Evolutionary conservation across 2,113 vertebrate species (phyloP).

Genomic region (Zapornia atra): DNA sequence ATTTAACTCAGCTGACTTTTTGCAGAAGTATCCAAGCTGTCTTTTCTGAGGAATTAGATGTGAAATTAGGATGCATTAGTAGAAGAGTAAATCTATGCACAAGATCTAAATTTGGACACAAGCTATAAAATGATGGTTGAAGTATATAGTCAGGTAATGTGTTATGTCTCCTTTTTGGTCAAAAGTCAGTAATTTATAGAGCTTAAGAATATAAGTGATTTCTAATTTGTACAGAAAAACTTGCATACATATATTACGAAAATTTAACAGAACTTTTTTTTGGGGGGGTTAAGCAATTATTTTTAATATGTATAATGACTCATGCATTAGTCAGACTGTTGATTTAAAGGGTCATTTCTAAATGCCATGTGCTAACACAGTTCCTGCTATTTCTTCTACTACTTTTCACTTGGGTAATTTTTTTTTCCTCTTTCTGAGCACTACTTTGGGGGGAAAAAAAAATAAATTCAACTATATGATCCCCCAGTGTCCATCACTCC

Average conservation of each 20-base stretch:
- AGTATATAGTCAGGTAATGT: background rate
- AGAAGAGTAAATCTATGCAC: background rate
- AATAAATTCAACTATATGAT: background rate
- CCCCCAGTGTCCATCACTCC: background rate
- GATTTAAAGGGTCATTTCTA: background rate
- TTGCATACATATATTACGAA: background rate
- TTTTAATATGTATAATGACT: conserved; percentile 5
- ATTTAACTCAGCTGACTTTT: background rate
- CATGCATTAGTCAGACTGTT: background rate
- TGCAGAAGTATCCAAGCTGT: background rate
- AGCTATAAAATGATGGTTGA: background rate
- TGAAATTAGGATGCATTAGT: background rate
- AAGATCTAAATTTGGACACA: background rate
- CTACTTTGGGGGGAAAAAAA: too few relatives aligned
- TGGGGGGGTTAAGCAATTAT: background rate
- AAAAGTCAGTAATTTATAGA: background rate
- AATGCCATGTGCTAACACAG: background rate
- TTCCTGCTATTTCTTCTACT: background rate
- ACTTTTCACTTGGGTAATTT: background rate
- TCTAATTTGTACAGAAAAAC: background rate
- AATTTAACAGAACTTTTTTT: background rate
- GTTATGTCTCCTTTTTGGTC: background rate
- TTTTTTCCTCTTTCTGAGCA: too few relatives aligned
- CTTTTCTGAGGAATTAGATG: background rate
- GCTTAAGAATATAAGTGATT: background rate